Percentiles rank a stretch among this genome's conserved stretches.
These are phyloP conservation scores for Homarus americanus DNA, from an alignment of 1,140 invertebrate genomes.

Conservation along the genomic window DNA sequence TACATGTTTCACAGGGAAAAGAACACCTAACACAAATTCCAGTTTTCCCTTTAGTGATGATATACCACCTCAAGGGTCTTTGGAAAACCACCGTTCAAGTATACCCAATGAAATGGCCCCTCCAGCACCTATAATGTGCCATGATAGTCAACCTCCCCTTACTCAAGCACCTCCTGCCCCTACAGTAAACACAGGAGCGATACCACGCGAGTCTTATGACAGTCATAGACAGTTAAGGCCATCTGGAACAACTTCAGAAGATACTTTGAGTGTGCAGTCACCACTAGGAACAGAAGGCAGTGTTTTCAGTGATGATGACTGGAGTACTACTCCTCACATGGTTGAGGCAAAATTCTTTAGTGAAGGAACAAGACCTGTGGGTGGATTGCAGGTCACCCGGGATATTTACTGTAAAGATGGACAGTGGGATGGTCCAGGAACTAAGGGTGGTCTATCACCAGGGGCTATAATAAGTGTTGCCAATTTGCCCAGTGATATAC, in stretches of 20 bases:
- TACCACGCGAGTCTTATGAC: conserved; percentile 61
- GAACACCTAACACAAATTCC: conserved; percentile 78
- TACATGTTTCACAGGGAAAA: conserved; percentile 90
- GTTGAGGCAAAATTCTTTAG: conserved; percentile 55
- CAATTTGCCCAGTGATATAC: conserved; percentile 25
- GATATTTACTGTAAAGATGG: conserved; percentile 41
- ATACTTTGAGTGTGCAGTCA: conserved; percentile 56
- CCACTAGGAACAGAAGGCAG: conserved; percentile 61
- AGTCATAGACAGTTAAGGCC: conserved; percentile 40
- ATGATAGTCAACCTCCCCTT: conserved; percentile 55
- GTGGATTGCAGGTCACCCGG: conserved; percentile 9
- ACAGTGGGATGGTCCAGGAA: conserved; percentile 17
- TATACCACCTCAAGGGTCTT: background rate
- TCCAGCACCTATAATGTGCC: conserved; percentile 50
- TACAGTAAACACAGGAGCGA: conserved; percentile 59
- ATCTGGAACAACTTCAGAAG: conserved; percentile 57
- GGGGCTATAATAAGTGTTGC: conserved; percentile 12
- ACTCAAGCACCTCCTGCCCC: conserved; percentile 50
- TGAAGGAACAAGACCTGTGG: conserved; percentile 41
- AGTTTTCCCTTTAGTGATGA: conserved; percentile 55
- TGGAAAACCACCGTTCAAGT: conserved; percentile 53
- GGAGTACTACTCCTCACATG: conserved; percentile 24
- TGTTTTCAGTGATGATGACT: conserved; percentile 67
- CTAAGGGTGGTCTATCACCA: conserved; percentile 10
- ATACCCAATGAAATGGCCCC: conserved; percentile 72